Percentiles rank a stretch among this genome's conserved stretches.
phyloP scores from a whole-genome alignment of 2,797 vertebrate species.

The Ambastaia sidthimunki region DNA sequence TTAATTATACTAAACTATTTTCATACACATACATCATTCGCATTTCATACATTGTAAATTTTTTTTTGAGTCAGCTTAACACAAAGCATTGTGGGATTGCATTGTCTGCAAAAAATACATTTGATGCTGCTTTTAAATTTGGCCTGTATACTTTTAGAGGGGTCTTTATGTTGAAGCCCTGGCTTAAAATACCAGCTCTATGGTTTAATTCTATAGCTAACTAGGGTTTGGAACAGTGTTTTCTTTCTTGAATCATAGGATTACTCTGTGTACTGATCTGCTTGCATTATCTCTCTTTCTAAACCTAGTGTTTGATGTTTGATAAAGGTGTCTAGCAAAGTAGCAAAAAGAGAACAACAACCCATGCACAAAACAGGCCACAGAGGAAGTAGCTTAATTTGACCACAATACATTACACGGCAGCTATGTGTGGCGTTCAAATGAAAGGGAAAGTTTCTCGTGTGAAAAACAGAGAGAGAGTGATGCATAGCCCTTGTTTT shows the following conservation, averaged over 20 bases:
- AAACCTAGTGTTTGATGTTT: conserved; percentile 52
- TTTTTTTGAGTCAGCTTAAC: too few species aligned
- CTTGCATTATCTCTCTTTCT: conserved; percentile 30
- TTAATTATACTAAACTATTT: too few species aligned
- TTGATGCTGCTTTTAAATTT: neutral
- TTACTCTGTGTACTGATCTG: neutral
- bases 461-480: conserved; percentile 26
- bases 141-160: neutral
- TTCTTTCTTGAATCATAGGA: neutral
- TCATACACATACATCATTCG: too few species aligned
- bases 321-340: conserved; percentile 31
- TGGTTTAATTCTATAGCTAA: neutral
- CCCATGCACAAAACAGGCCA: neutral
- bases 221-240: neutral
- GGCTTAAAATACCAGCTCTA: conserved; percentile 9
- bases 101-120: neutral
- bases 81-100: too few species aligned
- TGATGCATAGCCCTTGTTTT: conserved; percentile 58
- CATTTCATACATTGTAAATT: too few species aligned
- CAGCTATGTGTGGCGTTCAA: conserved; percentile 38
- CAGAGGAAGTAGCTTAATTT: conserved; percentile 22
- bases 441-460: conserved; percentile 34
- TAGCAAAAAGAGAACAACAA: neutral
- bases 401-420: conserved; percentile 39
- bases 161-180: neutral